phyloP scores from a whole-genome alignment of 2,113 vertebrate genomes.

The Albula glossodonta region DNA sequence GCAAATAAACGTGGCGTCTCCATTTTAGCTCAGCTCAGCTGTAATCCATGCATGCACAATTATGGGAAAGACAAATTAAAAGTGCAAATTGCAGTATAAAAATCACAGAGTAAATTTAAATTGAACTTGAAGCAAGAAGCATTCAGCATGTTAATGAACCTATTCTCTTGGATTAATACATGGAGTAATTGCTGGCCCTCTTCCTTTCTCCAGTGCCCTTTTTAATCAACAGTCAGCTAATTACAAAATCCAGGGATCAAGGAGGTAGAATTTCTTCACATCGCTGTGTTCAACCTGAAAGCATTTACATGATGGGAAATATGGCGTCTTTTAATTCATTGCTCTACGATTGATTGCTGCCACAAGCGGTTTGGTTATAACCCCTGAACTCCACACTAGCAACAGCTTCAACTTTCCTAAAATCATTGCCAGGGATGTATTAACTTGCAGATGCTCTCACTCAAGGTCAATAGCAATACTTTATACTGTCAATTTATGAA shows the following conservation, averaged over 20 bases:
- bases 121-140: conserved; percentile 58
- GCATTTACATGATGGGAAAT: conserved; percentile 1
- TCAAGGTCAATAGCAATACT: background rate
- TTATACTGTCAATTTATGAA: background rate
- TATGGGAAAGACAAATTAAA: conserved; percentile 65
- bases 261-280: conserved; percentile 31
- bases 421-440: background rate
- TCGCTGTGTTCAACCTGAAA: conserved; percentile 11
- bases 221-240: conserved; percentile 68
- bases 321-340: background rate
- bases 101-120: conserved; percentile 62
- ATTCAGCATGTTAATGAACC: conserved; percentile 66
- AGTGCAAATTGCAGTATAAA: conserved; percentile 64
- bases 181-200: conserved; percentile 63
- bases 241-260: conserved; percentile 54
- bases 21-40: conserved; percentile 42
- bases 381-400: background rate
- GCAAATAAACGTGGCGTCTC: conserved; percentile 21
- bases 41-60: conserved; percentile 59
- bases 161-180: conserved; percentile 67
- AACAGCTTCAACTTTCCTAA: background rate
- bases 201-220: conserved; percentile 55
- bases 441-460: background rate
- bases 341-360: background rate
- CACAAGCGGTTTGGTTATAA: background rate